Base-by-base conservation (phyloP, 1,140 invertebrate species). In the Lepidurus arcticus region DNA sequence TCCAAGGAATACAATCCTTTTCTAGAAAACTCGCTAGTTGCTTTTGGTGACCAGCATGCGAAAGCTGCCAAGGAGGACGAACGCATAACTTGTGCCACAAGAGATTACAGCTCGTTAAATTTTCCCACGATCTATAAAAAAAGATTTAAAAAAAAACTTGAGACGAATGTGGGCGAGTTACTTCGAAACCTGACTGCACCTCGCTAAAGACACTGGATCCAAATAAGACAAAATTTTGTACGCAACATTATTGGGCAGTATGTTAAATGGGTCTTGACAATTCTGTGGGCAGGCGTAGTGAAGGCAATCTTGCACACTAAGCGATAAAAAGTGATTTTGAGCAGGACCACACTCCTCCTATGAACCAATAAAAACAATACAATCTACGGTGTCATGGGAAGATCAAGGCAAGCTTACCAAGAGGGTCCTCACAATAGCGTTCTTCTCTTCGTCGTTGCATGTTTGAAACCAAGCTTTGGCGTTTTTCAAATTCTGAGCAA, bases 261-360 rank as follows among this genome's bases (percentile, higher is more conserved):
- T 85, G 43, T 84, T 84, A 13, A 87, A 81, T 73, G 84, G 83
- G 81, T 87, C 86, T 78, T 85, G 83, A 80, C 86, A 87, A 80
- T 87, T 87, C 16, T 83, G 82, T 16, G 85, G 86, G 80, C 86
- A 87, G 44, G 82, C 83, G n/a, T 82, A 81, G 77, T 87, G 86
- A 11, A 86, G 81, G 76, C 83, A 83, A 10, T 82, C 80, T 53
- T 83, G 84, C 82, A 86, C 82, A 44, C 83, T 81, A n/a, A 85
- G 81, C 9, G 86, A 87, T n/a, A 87, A 78, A 44, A 86, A 76
- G 80, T 87, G 86, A 43, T 86, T 82, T 82, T 87, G 86, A 10
- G 85, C 83, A 16, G 83, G 77, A 42, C 85, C 84, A 82, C 85
- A 87, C 73, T 84, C 81, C 65, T 80, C 81, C 85, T 86, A 81